Conservation (phyloP, 2,113 vertebrate genomes). For the Abramis brama region DNA sequence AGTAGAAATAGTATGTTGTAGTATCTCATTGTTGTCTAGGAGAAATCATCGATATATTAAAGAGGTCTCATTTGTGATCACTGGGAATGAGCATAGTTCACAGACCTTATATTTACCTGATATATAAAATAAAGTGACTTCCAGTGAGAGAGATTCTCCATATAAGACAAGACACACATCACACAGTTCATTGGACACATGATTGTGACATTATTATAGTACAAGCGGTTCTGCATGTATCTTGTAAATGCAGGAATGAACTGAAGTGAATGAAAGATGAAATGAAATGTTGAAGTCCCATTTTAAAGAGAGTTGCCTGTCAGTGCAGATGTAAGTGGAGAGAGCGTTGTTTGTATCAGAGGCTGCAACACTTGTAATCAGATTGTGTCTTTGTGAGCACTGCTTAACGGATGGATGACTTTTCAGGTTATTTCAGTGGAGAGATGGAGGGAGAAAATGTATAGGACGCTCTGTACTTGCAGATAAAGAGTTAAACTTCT, state of each 20-base stretch:
- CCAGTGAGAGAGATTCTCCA: not conserved
- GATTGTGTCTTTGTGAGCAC: not conserved
- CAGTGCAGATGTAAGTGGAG: not conserved
- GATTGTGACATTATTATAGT: not conserved
- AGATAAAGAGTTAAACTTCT: not conserved
- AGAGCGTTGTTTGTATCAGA: not conserved
- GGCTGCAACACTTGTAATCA: not conserved
- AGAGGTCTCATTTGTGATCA: no score
- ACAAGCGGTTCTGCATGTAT: not conserved
- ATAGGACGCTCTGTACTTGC: not conserved
- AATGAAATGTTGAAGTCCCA: not conserved
- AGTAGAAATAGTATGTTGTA: no score
- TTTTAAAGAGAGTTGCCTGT: not conserved
- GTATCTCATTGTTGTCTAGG: no score
- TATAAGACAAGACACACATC: not conserved
- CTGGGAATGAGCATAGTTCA: no score
- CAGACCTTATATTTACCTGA: no score
- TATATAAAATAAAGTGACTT: not conserved
- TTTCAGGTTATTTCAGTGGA: not conserved
- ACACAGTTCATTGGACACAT: conserved; percentile 3
- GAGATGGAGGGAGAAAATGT: not conserved
- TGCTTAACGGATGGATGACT: not conserved
- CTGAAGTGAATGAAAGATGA: not conserved
- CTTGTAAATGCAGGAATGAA: not conserved
- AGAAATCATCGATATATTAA: no score